A percentile compares a stretch with the other conserved stretches of the same genome.
phyloP scores from a whole-genome alignment of 1,140 invertebrate species.

The Drosophila grimshawi region DNA sequence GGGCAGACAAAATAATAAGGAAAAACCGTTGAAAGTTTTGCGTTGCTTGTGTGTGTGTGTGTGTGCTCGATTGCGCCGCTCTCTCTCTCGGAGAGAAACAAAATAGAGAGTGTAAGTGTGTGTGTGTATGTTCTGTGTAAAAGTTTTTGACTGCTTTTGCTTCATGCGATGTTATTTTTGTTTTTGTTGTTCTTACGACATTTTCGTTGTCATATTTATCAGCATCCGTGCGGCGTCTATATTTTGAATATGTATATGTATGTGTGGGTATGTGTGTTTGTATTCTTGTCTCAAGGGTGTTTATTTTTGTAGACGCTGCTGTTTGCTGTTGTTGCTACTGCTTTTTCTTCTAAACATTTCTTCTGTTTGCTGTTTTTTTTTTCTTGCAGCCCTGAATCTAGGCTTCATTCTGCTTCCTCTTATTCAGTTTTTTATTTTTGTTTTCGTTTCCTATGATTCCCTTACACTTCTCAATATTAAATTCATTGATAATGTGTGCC shows the following conservation, averaged over 20 bases:
- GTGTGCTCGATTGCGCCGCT: constrained; percentile 15
- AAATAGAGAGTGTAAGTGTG: not conserved
- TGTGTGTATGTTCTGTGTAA: constrained; percentile 18
- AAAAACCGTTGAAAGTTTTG: constrained; percentile 52
- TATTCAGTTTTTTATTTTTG: not conserved
- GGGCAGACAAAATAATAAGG: constrained; percentile 46
- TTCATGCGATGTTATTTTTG: constrained; percentile 4
- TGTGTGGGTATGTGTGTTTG: constrained; percentile 5
- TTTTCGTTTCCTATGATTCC: constrained; percentile 18
- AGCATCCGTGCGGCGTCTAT: constrained; percentile 9
- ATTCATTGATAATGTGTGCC: constrained; percentile 32
- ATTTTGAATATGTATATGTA: constrained; percentile 2
- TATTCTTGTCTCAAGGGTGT: constrained; percentile 42
- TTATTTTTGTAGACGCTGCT: constrained; percentile 35
- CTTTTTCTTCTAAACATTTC: constrained; percentile 21
- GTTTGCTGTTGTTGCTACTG: not conserved
- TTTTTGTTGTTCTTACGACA: constrained; percentile 32
- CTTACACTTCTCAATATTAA: constrained; percentile 27
- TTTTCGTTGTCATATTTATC: constrained; percentile 48
- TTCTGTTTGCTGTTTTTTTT: constrained; percentile 9
- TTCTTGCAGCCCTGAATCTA: constrained; percentile 26
- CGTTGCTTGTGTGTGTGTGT: constrained; percentile 15
- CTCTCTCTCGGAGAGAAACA: constrained; percentile 1
- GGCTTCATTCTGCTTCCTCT: constrained; percentile 19
- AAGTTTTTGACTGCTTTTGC: constrained; percentile 37